Conservation (phyloP, 2,113 vertebrate genomes). For the Atlantisia rogersi region DNA sequence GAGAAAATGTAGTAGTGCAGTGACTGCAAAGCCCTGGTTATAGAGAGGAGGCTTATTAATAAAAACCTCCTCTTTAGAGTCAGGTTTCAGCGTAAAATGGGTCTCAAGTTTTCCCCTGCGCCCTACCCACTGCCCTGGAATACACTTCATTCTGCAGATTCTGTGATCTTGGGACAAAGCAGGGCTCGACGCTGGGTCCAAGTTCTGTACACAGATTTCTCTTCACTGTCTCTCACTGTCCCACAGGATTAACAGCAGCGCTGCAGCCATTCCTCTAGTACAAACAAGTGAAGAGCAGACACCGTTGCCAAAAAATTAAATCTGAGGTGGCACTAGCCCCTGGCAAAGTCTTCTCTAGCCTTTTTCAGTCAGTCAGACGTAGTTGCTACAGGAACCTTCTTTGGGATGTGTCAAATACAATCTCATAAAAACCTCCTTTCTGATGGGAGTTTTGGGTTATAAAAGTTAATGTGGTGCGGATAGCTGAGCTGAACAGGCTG, state of each 20-base stretch:
- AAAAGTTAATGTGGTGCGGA: conserved; percentile 13
- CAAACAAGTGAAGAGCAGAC: background rate
- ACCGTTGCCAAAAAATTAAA: background rate
- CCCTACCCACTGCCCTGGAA: background rate
- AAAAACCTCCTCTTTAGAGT: background rate
- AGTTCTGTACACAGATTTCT: background rate
- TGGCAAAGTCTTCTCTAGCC: background rate
- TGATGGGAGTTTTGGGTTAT: background rate
- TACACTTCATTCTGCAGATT: background rate
- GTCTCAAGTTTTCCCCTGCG: background rate
- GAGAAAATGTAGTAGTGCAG: background rate
- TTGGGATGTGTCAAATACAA: conserved; percentile 24
- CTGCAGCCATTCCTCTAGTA: background rate
- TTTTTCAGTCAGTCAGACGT: conserved; percentile 6
- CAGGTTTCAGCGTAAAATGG: background rate
- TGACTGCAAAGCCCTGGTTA: background rate
- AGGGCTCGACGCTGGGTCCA: background rate
- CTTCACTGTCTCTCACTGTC: background rate
- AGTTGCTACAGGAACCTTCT: background rate
- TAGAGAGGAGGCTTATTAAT: background rate
- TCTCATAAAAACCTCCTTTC: background rate
- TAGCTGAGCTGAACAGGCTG: background rate
- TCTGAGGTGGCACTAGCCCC: conserved; percentile 30
- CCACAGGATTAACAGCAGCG: background rate
- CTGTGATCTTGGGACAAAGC: background rate